phyloP scores from a whole-genome alignment of 2,113 vertebrate species.

The Myodes glareolus region DNA sequence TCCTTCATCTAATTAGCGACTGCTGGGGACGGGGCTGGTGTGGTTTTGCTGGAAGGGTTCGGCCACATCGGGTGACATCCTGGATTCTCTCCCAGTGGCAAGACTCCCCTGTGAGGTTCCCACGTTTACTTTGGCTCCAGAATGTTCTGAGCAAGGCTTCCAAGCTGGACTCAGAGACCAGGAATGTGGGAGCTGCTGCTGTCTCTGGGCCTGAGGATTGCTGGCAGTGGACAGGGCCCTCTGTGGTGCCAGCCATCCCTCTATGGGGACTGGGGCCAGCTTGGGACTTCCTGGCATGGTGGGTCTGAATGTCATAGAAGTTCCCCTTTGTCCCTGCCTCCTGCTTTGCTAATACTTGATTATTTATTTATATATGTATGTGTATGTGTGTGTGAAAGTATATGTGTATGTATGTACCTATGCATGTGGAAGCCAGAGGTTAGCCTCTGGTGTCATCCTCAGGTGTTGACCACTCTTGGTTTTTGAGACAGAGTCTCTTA shows the following conservation, averaged over 20 bases:
- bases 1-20: constrained; percentile 69
- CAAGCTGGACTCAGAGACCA: neutral
- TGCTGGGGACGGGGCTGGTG: constrained; percentile 61
- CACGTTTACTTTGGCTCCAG: constrained; percentile 63
- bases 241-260: neutral
- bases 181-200: constrained; percentile 49
- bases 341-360: neutral
- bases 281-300: neutral
- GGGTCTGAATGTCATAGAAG: neutral
- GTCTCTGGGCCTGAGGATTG: neutral
- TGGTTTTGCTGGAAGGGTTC: constrained; percentile 70
- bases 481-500: neutral
- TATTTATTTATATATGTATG: neutral
- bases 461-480: neutral
- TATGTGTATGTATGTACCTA: neutral
- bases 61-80: constrained; percentile 55
- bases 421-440: neutral
- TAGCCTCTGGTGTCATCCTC: neutral
- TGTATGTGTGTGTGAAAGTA: neutral
- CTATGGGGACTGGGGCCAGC: neutral
- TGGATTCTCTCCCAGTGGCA: constrained; percentile 51
- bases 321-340: neutral
- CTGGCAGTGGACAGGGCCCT: neutral
- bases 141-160: neutral
- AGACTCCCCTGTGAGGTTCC: constrained; percentile 38